Percentiles rank a stretch among this genome's conserved stretches.
These are phyloP conservation scores for Coptodon rendalli DNA, from an alignment of 2,113 vertebrate species.

Conservation along the genomic window DNA sequence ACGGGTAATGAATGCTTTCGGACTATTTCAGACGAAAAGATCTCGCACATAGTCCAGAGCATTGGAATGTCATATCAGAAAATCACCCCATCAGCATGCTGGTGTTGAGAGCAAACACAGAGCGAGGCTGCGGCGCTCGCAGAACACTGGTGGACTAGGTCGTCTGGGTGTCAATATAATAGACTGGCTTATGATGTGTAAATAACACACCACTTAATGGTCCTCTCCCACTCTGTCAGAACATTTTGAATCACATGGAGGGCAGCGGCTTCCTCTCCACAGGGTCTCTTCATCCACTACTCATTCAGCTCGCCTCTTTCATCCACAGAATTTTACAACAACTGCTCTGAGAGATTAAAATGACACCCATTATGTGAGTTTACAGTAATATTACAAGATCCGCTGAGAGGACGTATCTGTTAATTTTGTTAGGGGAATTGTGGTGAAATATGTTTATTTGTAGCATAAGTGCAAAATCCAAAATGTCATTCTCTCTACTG, in stretches of 20 bases:
- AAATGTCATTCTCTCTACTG: background rate
- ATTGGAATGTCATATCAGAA: conserved; percentile 74
- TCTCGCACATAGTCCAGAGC: conserved; percentile 60
- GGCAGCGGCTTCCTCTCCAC: conserved; percentile 27
- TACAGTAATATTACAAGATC: background rate
- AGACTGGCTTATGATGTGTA: conserved; percentile 79
- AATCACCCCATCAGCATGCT: conserved; percentile 80
- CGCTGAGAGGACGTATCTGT: background rate
- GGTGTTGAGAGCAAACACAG: conserved; percentile 75
- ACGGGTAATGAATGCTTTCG: conserved; percentile 74
- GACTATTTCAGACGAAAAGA: conserved; percentile 67
- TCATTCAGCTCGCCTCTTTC: conserved; percentile 50
- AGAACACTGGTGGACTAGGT: conserved; percentile 49
- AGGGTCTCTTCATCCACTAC: conserved; percentile 18
- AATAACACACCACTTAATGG: conserved; percentile 74
- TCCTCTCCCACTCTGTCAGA: conserved; percentile 64
- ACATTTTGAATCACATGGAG: conserved; percentile 75
- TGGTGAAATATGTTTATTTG: background rate
- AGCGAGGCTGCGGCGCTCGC: conserved; percentile 33
- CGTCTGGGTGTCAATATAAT: conserved; percentile 74
- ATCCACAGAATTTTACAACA: conserved; percentile 28
- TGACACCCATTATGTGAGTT: background rate
- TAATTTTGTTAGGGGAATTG: background rate
- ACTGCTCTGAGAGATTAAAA: background rate
- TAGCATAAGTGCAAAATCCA: background rate